A percentile compares a stretch with the other conserved stretches of the same genome.
These are phyloP conservation scores for Laticauda laticaudata DNA, from an alignment of 2,113 vertebrate species.

Conservation along the genomic window DNA sequence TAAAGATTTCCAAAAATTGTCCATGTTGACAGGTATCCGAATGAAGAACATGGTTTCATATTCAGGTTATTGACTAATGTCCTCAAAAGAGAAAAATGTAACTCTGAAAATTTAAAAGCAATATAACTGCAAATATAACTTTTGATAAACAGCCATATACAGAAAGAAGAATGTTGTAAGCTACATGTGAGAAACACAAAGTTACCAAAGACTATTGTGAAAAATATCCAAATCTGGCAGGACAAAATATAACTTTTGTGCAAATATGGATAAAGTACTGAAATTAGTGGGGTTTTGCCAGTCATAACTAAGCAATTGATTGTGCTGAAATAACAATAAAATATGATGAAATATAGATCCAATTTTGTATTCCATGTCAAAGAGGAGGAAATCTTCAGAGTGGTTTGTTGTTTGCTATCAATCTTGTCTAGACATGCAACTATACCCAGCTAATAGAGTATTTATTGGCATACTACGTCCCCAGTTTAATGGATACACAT, in stretches of 20 bases:
- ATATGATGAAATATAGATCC: background rate
- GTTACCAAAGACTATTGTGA: background rate
- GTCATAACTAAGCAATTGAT: background rate
- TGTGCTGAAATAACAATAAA: background rate
- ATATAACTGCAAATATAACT: constrained; percentile 35
- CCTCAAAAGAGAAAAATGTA: constrained; percentile 40
- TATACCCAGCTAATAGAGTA: background rate
- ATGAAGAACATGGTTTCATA: constrained; percentile 31
- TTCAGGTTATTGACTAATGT: constrained; percentile 41
- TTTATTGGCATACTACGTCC: background rate
- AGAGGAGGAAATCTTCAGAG: background rate
- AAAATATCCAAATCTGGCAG: background rate
- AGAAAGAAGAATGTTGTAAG: background rate
- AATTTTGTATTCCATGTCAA: background rate
- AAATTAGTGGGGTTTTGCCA: background rate
- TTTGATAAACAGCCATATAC: background rate
- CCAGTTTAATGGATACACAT: background rate
- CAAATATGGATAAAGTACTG: background rate
- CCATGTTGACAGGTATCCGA: constrained; percentile 33
- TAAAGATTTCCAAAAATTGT: constrained; percentile 50
- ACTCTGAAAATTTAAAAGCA: constrained; percentile 42
- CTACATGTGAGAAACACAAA: background rate
- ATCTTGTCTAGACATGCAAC: background rate
- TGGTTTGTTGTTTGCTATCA: too few relatives aligned
- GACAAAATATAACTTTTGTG: background rate